Evolutionary conservation across 1,140 invertebrate genomes (phyloP), one percentile per base, ranked within the genome.

Genomic region (Drosophila pandora): DNA sequence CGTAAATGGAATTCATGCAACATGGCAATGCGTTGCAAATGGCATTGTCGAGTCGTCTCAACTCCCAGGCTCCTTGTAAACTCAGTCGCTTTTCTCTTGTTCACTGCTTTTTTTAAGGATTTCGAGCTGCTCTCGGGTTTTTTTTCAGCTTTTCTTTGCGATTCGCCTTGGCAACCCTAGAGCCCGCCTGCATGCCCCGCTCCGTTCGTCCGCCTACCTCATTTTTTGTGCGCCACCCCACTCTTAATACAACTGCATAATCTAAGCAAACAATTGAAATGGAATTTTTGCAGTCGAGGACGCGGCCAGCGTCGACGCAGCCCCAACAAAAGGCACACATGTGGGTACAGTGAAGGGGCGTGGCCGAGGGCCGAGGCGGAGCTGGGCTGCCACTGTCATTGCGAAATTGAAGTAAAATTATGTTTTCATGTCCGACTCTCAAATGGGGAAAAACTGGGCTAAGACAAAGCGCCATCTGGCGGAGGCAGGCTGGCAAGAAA

Each of bases 211-310:
- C 25, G 22, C 34, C 21, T 58, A 30, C 28, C 39, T 45, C 49
- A 43, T 58, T 28, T 53, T 64, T 62, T 71, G 67, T 78, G 37
- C 48, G 17, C 64, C 59, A 21, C 34, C 47, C 47, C 8, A 43
- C 59, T 77, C 75, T 76, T 88, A 88, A 83, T 88, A 88, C 84
- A 89, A 68, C 83, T 88, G 84, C 84, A 87, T 87, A 88, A 87
- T 82, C 83, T 87, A 83, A 83, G 83, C 76, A 88, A 88, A 88
- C 83, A 88, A 88, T 88, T 88, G 84, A 89, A 88, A 88, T 88
- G 68, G 84, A 88, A 89, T 89, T 88, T 83, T 63, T 78, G 83
- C 71, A 70, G 82, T 81, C 67, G 77, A 21, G 7, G 60, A 56
- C 67, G 73, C 53, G 74, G 79, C 75, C 71, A 76, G 64, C 65